phyloP scores from a whole-genome alignment of 2,888 invertebrate species.

The Netelia virgata region DNA sequence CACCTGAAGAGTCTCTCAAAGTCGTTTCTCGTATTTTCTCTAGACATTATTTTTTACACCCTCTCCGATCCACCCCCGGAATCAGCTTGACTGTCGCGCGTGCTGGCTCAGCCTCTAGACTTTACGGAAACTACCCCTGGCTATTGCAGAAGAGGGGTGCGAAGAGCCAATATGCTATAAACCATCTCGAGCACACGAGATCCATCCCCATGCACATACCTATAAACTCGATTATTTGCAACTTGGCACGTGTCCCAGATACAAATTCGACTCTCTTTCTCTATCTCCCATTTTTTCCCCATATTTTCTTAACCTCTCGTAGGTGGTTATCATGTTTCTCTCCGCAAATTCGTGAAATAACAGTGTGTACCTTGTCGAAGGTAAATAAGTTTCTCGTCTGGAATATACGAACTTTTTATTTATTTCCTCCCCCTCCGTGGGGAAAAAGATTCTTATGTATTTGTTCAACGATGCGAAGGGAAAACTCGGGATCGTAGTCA shows the following conservation, averaged over 20 bases:
- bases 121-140: neutral
- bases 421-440: neutral
- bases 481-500: neutral
- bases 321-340: conserved; percentile 17
- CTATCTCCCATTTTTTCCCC: neutral
- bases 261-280: conserved; percentile 28
- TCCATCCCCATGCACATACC: neutral
- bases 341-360: conserved; percentile 31
- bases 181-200: conserved; percentile 20
- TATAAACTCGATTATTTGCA: conserved; percentile 35
- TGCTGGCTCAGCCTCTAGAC: no score
- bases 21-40: neutral
- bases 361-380: neutral
- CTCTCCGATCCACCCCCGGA: neutral
- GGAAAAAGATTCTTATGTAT: neutral
- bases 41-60: neutral
- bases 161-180: conserved; percentile 41
- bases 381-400: conserved; percentile 4
- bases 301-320: neutral
- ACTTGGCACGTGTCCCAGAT: conserved; percentile 35
- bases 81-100: no score
- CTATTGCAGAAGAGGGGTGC: neutral
- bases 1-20: neutral
- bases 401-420: neutral
- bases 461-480: conserved; percentile 6